Evolutionary conservation across 2,113 vertebrate genomes (phyloP).

Genomic region (Macheiramphus alcinus): DNA sequence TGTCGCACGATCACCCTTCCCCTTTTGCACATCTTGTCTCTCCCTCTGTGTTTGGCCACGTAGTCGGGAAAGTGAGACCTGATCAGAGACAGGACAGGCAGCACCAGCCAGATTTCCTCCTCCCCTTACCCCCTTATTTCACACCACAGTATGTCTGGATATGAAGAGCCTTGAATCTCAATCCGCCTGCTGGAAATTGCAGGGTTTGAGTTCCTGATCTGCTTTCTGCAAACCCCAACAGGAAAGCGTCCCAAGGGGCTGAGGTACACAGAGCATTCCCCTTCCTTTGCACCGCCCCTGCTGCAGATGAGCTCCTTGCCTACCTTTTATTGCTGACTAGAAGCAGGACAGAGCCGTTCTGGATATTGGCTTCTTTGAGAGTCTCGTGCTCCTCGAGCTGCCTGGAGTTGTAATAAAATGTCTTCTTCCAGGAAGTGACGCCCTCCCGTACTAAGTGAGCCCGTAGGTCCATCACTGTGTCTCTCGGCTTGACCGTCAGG

Average conservation of each 20-base stretch:
- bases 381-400: conserved; percentile 74
- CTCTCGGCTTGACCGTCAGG: conserved; percentile 70
- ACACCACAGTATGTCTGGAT: neutral
- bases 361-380: conserved; percentile 74
- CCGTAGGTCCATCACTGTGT: conserved; percentile 78
- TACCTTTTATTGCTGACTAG: conserved; percentile 73
- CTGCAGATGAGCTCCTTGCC: neutral
- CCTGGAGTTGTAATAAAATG: conserved; percentile 78
- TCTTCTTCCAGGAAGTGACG: conserved; percentile 76
- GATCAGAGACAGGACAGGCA: neutral
- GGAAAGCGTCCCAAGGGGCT: neutral
- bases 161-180: neutral
- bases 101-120: neutral
- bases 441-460: conserved; percentile 74
- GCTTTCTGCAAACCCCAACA: neutral
- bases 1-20: neutral
- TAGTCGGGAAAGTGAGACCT: neutral
- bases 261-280: neutral
- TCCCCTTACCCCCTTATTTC: neutral
- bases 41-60: neutral
- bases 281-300: neutral
- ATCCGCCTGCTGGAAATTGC: neutral
- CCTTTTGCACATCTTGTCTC: neutral
- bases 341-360: conserved; percentile 77
- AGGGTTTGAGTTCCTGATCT: neutral